Evolutionary conservation across 1,140 invertebrate species (phyloP).

Genomic region (Episyrphus balteatus): DNA sequence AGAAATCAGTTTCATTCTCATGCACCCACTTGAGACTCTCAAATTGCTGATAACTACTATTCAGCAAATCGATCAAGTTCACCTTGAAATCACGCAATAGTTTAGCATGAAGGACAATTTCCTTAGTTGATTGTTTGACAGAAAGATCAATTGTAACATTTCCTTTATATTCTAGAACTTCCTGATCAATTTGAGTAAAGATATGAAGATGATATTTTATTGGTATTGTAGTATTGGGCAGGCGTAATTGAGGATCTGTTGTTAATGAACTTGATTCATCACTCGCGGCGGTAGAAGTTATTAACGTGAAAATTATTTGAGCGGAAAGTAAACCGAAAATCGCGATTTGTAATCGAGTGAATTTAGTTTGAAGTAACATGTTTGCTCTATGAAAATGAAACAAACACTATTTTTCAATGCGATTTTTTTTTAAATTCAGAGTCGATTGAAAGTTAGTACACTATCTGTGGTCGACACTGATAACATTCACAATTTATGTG

Average conservation of each 20-base stretch:
- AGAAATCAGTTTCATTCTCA: conserved; percentile 10
- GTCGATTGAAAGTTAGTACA: too few relatives aligned
- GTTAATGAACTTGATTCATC: too few relatives aligned
- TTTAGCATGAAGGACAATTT: conserved; percentile 42
- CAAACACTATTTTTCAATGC: too few relatives aligned
- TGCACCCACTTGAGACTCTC: conserved; percentile 21
- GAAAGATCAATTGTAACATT: conserved; percentile 44
- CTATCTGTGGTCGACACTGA: too few relatives aligned
- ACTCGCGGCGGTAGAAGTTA: too few relatives aligned
- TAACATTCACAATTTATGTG: too few relatives aligned
- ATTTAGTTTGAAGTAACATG: too few relatives aligned
- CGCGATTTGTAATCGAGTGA: too few relatives aligned
- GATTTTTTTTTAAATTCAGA: too few relatives aligned
- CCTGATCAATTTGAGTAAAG: conserved; percentile 45
- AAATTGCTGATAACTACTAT: conserved; percentile 9
- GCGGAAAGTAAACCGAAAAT: too few relatives aligned
- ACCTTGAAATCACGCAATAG: conserved; percentile 26
- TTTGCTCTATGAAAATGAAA: too few relatives aligned
- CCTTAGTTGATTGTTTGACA: conserved; percentile 29
- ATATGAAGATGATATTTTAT: conserved; percentile 53
- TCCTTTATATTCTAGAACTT: conserved; percentile 42
- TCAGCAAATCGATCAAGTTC: conserved; percentile 14
- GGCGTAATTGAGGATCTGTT: conserved; percentile 37
- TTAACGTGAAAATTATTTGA: background rate
- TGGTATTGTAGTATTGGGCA: conserved; percentile 47